Evolutionary conservation across 1,140 invertebrate species (phyloP).

Genomic region (Arion vulgaris): DNA sequence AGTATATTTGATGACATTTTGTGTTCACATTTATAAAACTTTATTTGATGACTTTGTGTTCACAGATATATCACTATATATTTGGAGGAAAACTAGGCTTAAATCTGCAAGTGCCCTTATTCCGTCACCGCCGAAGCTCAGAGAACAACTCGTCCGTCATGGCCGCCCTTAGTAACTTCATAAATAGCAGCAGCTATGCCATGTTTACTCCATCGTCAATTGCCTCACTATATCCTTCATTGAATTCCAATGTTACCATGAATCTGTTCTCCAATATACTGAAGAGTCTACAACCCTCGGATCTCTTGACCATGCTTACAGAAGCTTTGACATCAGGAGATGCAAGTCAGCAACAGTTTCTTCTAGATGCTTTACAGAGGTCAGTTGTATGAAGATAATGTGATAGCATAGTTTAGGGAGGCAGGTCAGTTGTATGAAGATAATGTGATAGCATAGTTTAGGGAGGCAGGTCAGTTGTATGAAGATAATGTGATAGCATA

Average conservation of each 20-base stretch:
- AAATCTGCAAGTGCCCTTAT: background rate
- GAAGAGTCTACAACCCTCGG: background rate
- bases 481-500: background rate
- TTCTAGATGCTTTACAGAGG: background rate
- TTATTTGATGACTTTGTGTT: too few species aligned
- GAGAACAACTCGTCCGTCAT: background rate
- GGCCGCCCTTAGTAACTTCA: background rate
- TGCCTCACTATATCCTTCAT: background rate
- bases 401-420: too few species aligned
- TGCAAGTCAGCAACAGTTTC: background rate
- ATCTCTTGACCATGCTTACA: background rate
- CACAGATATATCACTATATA: slow-evolving; percentile 38
- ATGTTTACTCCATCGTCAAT: background rate
- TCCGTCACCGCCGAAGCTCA: background rate
- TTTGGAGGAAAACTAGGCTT: slow-evolving; percentile 11
- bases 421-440: background rate
- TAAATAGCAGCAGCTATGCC: background rate
- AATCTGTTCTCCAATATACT: background rate
- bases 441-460: too few species aligned
- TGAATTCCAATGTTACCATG: background rate
- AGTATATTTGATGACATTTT: too few species aligned
- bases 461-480: background rate
- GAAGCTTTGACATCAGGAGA: background rate
- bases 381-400: background rate
- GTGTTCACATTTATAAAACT: too few species aligned